phyloP scores from a whole-genome alignment of 2,888 invertebrate genomes.

The Spisula solida region DNA sequence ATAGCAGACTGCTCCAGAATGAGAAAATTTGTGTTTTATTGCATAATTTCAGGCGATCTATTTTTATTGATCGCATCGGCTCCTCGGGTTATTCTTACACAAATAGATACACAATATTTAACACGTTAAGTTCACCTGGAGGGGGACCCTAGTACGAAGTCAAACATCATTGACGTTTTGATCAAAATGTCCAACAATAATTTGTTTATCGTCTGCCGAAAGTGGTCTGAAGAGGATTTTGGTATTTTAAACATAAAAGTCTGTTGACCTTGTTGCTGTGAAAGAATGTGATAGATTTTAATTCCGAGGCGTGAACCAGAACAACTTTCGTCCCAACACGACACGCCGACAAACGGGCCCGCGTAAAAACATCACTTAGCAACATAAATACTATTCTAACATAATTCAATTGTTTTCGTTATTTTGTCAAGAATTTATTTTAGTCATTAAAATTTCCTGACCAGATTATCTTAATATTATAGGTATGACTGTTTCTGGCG shows the following conservation, averaged over 20 bases:
- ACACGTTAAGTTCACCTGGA: background rate
- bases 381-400: slow-evolving; percentile 54
- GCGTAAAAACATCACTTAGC: slow-evolving; percentile 67
- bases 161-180: background rate
- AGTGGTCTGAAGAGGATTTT: background rate
- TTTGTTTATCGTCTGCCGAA: background rate
- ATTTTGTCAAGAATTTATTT: slow-evolving; percentile 19
- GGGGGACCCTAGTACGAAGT: background rate
- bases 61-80: too few relatives aligned
- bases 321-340: slow-evolving; percentile 28
- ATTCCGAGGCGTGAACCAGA: slow-evolving; percentile 20
- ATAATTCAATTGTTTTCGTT: slow-evolving; percentile 40
- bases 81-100: too few relatives aligned
- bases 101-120: too few relatives aligned
- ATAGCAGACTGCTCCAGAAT: too few relatives aligned
- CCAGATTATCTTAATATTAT: background rate
- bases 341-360: slow-evolving; percentile 55
- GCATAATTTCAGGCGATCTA: too few relatives aligned
- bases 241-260: slow-evolving; percentile 27
- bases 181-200: background rate
- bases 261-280: slow-evolving; percentile 8
- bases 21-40: too few relatives aligned
- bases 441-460: background rate
- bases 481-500: slow-evolving; percentile 39
- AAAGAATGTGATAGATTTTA: slow-evolving; percentile 6